Conservation (phyloP, 2,113 vertebrate species). For the Gnathonemus echidnorhynchus region DNA sequence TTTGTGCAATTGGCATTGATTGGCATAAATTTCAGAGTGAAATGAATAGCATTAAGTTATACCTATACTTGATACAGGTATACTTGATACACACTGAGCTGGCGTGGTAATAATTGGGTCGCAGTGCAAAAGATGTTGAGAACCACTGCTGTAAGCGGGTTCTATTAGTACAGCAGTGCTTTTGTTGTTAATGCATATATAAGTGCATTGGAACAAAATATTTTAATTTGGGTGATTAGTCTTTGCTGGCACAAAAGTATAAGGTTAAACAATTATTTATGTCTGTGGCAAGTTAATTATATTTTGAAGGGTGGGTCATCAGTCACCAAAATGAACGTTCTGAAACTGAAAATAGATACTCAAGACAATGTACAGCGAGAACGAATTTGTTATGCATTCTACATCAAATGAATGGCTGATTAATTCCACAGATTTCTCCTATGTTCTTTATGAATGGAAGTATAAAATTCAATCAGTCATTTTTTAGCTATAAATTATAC, state of each 20-base stretch:
- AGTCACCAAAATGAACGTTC: constrained; percentile 10
- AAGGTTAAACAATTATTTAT: constrained; percentile 25
- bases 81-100: not conserved
- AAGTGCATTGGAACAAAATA: not conserved
- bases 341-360: constrained; percentile 10
- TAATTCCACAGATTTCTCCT: not conserved
- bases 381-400: constrained; percentile 13
- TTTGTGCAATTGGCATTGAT: no score
- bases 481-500: constrained; percentile 6
- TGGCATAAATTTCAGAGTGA: no score
- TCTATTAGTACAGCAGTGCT: not conserved
- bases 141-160: not conserved
- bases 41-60: no score
- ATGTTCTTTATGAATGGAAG: not conserved
- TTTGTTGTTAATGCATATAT: not conserved
- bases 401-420: constrained; percentile 11
- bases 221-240: constrained; percentile 7
- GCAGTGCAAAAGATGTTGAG: no score
- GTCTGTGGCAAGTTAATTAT: constrained; percentile 24
- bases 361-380: constrained; percentile 5
- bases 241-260: not conserved
- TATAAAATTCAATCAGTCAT: constrained; percentile 14
- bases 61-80: no score
- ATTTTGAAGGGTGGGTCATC: constrained; percentile 20
- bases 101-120: no score